Evolutionary conservation across 2,113 vertebrate genomes (phyloP), one percentile per base, ranked within the genome.

Genomic region (Myiopsitta monachus): DNA sequence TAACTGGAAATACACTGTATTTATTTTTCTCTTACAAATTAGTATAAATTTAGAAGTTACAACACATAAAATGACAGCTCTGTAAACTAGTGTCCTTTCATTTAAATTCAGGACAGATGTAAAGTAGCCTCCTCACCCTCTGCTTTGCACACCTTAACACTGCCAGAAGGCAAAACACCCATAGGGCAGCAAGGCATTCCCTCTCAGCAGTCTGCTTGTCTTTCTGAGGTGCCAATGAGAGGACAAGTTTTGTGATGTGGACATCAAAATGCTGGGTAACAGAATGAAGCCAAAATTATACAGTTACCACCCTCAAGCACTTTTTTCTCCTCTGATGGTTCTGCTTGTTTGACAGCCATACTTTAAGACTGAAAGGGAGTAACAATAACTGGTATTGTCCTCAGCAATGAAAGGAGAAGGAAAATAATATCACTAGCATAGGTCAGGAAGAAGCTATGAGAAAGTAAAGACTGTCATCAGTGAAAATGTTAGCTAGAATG

Each of bases 1-100:
- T 91, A 95, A 92, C 62, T 91, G 74, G 91, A 95, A 94, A 87
- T 19, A 59, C 57, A 77, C 36, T 63, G 62, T 76, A 79, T 81
- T 94, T 94, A 51, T 81, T 86, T 90, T 91, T 75, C 44, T 73
- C 69, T 81, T 51, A 86, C 31, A 87, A 84, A 84, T 77, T 17
- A 54, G 54, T 66, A 62, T 43, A 84, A 94, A 92, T 84, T 33
- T 66, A 87, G 64, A 76, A 87, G 44, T 82, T 84, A 16, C 31
- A 57, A 95, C 80, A 93, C n/a, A 43, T 55, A 93, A 54, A 81
- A 13, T 41, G 64, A 87, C 47, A 92, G 46, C 47, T 78, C 73
- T 79, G 49, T 69, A 92, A 90, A 57, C 15, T 47, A 78, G 16
- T 1, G 1, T 46, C 28, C 5, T 74, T 81, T 36, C 3, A 2